These are phyloP conservation scores for Nymphalis io DNA, from an alignment of 1,140 invertebrate species.

Conservation along the genomic window DNA sequence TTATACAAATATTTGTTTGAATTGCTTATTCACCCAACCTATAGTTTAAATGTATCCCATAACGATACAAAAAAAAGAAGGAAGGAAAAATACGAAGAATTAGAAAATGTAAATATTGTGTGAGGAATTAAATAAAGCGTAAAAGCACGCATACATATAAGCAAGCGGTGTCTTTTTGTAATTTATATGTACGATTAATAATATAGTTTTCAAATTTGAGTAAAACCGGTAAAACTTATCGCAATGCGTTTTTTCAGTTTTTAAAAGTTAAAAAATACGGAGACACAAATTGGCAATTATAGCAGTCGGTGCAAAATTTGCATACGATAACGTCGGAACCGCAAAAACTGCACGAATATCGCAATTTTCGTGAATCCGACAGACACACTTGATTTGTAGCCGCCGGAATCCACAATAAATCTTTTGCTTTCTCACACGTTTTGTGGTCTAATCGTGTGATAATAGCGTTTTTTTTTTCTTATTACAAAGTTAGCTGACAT, in stretches of 20 bases:
- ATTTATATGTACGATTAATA: no score
- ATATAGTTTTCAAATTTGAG: no score
- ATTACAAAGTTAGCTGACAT: not conserved
- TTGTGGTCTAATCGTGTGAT: conserved; percentile 34
- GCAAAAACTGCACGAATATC: conserved; percentile 56
- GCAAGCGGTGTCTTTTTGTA: no score
- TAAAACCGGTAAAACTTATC: no score
- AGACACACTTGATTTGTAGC: conserved; percentile 61
- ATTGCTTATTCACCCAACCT: no score
- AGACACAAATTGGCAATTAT: conserved; percentile 42
- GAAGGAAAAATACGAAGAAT: no score
- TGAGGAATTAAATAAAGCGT: no score
- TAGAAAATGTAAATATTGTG: no score
- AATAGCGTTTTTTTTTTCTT: conserved; percentile 14
- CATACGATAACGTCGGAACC: conserved; percentile 43
- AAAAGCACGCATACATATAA: no score
- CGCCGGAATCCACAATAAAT: conserved; percentile 61
- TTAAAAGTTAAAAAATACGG: conserved; percentile 16
- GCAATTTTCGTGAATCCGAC: conserved; percentile 64
- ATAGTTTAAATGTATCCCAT: no score
- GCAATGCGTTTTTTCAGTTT: not conserved
- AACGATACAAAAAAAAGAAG: no score
- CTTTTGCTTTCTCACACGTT: conserved; percentile 50
- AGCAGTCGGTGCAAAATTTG: conserved; percentile 42
- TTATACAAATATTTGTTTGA: no score